phyloP scores from a whole-genome alignment of 2,797 vertebrate genomes.

The Scolopax bukidnonensis region DNA sequence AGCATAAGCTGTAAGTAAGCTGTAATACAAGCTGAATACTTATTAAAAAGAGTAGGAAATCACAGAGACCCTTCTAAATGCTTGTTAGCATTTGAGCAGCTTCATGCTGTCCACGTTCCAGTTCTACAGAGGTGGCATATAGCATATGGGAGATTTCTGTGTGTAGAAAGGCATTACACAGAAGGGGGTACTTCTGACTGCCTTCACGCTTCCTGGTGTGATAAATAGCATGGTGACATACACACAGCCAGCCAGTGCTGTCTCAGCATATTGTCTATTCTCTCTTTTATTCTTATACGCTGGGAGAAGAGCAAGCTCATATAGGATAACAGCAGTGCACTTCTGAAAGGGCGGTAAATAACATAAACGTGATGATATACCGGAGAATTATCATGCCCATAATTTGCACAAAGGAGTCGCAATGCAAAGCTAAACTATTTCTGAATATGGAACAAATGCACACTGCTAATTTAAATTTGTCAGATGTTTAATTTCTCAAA shows the following conservation, averaged over 20 bases:
- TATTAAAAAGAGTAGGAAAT: background rate
- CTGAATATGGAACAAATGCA: background rate
- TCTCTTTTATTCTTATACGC: background rate
- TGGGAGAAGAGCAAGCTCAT: background rate
- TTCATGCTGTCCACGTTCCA: background rate
- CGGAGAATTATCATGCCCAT: background rate
- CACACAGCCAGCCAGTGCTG: background rate
- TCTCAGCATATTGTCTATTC: background rate
- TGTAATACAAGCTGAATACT: background rate
- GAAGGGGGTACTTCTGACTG: background rate
- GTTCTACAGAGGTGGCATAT: background rate
- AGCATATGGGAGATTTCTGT: background rate
- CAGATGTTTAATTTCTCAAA: background rate
- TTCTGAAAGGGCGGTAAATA: background rate
- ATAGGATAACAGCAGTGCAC: background rate
- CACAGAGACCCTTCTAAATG: background rate
- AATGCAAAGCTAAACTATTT: background rate
- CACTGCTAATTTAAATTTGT: background rate
- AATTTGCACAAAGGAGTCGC: background rate
- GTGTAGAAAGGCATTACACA: background rate
- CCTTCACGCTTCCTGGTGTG: background rate
- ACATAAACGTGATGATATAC: background rate
- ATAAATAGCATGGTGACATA: background rate
- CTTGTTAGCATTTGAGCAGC: background rate
- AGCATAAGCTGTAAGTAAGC: background rate